These are phyloP conservation scores for Trichomalopsis sarcophagae DNA, from an alignment of 1,140 invertebrate species.

Conservation along the genomic window DNA sequence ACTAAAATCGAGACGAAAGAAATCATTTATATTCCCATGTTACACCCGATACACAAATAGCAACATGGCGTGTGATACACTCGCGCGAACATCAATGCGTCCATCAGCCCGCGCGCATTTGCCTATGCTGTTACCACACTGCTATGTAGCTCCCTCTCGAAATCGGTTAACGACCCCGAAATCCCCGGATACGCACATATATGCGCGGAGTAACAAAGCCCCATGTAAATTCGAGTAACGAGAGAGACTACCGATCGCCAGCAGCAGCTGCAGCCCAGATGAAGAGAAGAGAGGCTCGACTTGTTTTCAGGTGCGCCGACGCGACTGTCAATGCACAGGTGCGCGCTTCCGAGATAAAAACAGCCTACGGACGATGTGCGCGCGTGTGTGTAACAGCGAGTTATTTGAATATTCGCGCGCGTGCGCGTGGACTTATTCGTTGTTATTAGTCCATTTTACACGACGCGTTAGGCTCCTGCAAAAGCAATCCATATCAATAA, in stretches of 20 bases:
- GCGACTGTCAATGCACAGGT: not conserved
- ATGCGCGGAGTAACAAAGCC: no score
- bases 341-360: not conserved
- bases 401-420: no score
- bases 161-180: not conserved
- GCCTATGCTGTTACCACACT: not conserved
- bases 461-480: no score
- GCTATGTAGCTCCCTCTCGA: not conserved
- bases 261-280: not conserved
- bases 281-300: not conserved
- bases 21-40: no score
- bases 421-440: no score
- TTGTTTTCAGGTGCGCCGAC: slow-evolving; percentile 7
- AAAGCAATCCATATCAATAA: no score
- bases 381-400: no score
- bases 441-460: no score
- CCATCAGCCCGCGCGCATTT: not conserved
- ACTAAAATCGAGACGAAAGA: no score
- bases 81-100: not conserved
- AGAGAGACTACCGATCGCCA: not conserved
- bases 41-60: not conserved
- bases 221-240: not conserved
- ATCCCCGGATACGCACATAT: not conserved
- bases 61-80: not conserved
- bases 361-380: no score